Conservation (phyloP, 2,113 vertebrate species). For the Callionymus lyra region DNA sequence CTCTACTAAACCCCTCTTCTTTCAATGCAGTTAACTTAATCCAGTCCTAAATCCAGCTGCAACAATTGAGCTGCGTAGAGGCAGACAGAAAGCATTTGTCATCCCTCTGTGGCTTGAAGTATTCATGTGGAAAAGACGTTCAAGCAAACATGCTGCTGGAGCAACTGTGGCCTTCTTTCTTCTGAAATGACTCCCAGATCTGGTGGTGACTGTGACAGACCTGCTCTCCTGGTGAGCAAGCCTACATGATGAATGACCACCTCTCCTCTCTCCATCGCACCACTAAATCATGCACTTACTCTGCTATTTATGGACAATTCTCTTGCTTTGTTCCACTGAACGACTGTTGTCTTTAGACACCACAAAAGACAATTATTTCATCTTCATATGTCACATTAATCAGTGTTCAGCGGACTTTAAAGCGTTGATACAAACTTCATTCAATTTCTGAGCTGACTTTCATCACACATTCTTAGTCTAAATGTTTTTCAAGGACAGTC, state of each 20-base stretch:
- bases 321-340: constrained; percentile 61
- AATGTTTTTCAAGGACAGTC: too few relatives aligned
- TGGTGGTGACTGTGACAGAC: constrained; percentile 59
- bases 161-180: constrained; percentile 29
- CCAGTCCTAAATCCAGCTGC: constrained; percentile 14
- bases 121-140: constrained; percentile 59
- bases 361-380: constrained; percentile 37
- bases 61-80: constrained; percentile 31
- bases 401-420: not conserved
- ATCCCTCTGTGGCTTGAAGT: constrained; percentile 21
- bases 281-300: constrained; percentile 72
- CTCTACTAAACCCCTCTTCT: constrained; percentile 14
- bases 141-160: constrained; percentile 42
- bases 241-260: constrained; percentile 67
- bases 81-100: constrained; percentile 32
- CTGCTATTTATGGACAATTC: constrained; percentile 71
- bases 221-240: constrained; percentile 63
- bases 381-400: constrained; percentile 23
- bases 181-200: constrained; percentile 50
- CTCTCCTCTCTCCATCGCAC: constrained; percentile 69
- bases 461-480: too few relatives aligned
- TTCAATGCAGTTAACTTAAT: constrained; percentile 24
- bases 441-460: too few relatives aligned
- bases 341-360: constrained; percentile 51
- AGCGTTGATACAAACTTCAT: too few relatives aligned